phyloP scores from a whole-genome alignment of 2,113 vertebrate genomes.

The Percina caprodes region DNA sequence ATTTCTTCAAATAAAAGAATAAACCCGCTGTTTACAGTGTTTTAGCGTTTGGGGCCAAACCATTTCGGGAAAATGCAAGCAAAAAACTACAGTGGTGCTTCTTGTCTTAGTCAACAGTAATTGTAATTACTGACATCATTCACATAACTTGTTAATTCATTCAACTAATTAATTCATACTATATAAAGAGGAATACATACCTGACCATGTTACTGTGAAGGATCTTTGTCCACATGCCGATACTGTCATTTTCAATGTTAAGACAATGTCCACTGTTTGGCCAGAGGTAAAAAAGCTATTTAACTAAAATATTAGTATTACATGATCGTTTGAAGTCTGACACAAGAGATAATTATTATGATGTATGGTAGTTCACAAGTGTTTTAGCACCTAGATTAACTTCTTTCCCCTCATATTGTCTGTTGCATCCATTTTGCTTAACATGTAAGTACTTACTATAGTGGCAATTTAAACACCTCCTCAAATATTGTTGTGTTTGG shows the following conservation, averaged over 20 bases:
- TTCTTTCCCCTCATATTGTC: conserved; percentile 4
- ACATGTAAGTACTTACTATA: conserved; percentile 51
- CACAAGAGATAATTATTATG: not conserved
- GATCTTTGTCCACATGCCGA: conserved; percentile 10
- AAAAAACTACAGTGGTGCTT: conserved; percentile 7
- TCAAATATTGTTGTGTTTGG: not conserved
- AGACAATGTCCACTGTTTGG: conserved; percentile 1
- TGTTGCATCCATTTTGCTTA: conserved; percentile 22
- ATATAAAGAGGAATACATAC: conserved; percentile 11
- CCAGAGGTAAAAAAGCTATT: conserved; percentile 4
- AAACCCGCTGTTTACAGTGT: conserved; percentile 14
- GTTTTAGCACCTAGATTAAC: conserved; percentile 15
- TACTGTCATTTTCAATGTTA: conserved; percentile 15
- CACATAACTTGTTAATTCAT: not conserved
- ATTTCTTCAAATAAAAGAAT: conserved; percentile 36
- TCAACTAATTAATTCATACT: not conserved
- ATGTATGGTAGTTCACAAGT: conserved; percentile 12
- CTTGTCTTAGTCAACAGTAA: not conserved
- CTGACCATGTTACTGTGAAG: conserved; percentile 55
- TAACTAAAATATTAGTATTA: conserved; percentile 21
- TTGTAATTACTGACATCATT: conserved; percentile 17
- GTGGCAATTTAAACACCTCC: conserved; percentile 35
- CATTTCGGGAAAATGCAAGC: not conserved
- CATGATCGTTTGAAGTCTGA: conserved; percentile 2
- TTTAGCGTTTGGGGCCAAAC: conserved; percentile 24